Percentiles rank a stretch among this genome's conserved stretches.
phyloP scores from a whole-genome alignment of 2,113 vertebrate species.

The Mormoops blainvillei region DNA sequence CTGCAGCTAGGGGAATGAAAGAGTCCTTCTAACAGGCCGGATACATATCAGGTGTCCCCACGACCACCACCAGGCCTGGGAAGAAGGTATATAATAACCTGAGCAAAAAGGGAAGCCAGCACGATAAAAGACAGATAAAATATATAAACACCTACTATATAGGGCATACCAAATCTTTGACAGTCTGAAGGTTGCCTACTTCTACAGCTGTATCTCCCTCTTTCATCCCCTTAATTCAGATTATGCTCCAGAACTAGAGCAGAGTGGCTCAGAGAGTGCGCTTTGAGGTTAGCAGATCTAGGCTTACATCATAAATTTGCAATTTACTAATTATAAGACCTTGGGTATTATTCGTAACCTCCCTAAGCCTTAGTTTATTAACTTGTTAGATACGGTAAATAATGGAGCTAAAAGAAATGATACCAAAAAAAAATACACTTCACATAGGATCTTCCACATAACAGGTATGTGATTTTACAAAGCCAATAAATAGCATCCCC shows the following conservation, averaged over 20 bases:
- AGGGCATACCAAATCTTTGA: background rate
- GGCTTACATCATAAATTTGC: background rate
- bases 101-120: background rate
- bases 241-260: background rate
- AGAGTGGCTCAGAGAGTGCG: background rate
- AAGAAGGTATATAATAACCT: background rate
- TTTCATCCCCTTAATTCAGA: background rate
- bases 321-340: background rate
- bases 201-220: background rate
- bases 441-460: background rate
- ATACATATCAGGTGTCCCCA: background rate
- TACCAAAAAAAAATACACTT: background rate
- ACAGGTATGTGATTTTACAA: background rate
- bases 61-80: background rate
- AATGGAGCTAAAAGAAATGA: background rate
- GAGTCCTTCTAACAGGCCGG: background rate
- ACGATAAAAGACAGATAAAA: background rate
- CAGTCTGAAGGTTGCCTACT: background rate
- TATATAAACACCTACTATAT: background rate
- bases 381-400: slow-evolving; percentile 2
- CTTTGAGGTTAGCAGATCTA: background rate
- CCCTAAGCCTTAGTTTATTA: background rate
- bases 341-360: background rate
- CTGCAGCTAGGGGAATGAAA: background rate
- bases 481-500: background rate